Conservation (phyloP, 2,113 vertebrate species). For the Phyllostomus discolor region DNA sequence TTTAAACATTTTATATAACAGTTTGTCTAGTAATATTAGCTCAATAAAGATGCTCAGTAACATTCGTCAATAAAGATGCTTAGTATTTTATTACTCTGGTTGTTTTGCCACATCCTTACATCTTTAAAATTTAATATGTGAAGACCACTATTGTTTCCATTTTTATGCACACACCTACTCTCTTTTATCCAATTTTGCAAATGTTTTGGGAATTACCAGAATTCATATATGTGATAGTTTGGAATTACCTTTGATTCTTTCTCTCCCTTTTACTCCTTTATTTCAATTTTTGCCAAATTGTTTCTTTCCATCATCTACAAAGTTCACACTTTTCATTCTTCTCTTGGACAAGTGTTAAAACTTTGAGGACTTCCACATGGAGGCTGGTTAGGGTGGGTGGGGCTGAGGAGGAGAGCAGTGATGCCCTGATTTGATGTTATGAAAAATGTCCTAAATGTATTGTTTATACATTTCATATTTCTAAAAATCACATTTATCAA, state of each 20-base stretch:
- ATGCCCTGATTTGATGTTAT: background rate
- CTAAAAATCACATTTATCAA: background rate
- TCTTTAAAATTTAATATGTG: background rate
- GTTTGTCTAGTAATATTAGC: background rate
- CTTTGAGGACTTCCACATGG: background rate
- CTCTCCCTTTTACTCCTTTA: background rate
- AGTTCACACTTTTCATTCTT: background rate
- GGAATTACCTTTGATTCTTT: slow-evolving; percentile 13
- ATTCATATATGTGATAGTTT: background rate
- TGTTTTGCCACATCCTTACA: background rate
- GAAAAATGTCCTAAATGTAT: background rate
- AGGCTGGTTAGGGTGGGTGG: background rate
- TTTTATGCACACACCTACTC: background rate
- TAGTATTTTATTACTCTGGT: background rate
- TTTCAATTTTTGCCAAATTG: background rate
- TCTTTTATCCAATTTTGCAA: background rate
- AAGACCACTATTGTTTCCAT: background rate
- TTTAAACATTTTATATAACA: background rate
- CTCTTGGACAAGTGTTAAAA: background rate
- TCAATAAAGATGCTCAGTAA: background rate
- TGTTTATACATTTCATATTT: background rate
- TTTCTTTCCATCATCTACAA: background rate
- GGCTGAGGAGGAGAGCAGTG: background rate
- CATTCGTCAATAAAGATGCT: background rate
- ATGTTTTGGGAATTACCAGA: background rate